A percentile compares a stretch with the other conserved stretches of the same genome.
These are phyloP conservation scores for Cheilosia soror DNA, from an alignment of 2,888 invertebrate genomes.

Conservation along the genomic window DNA sequence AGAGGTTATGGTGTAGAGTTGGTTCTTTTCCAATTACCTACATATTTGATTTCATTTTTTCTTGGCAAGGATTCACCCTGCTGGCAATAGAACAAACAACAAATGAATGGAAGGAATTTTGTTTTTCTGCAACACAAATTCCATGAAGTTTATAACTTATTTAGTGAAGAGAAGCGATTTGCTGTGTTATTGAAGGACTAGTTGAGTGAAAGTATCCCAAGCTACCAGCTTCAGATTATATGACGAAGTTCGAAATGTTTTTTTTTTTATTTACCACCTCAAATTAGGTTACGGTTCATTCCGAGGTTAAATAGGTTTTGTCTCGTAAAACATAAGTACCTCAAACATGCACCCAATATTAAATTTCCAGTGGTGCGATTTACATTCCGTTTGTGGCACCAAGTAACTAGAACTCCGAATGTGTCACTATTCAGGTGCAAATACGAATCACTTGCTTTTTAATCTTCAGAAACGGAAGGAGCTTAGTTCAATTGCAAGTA, in stretches of 20 bases:
- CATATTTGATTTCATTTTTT: conserved; percentile 25
- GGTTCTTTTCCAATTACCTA: conserved; percentile 12
- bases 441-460: too few relatives aligned
- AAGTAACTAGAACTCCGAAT: too few relatives aligned
- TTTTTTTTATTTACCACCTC: too few relatives aligned
- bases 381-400: too few relatives aligned
- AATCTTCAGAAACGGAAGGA: too few relatives aligned
- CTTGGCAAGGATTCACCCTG: conserved; percentile 41
- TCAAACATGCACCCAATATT: too few relatives aligned
- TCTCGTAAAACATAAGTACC: too few relatives aligned
- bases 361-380: too few relatives aligned
- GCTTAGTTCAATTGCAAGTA: too few relatives aligned
- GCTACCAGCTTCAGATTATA: background rate
- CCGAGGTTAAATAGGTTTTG: too few relatives aligned
- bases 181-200: conserved; percentile 4
- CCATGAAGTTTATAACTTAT: conserved; percentile 1
- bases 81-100: conserved; percentile 24
- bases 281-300: too few relatives aligned
- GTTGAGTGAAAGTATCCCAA: background rate
- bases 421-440: too few relatives aligned
- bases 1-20: conserved; percentile 1
- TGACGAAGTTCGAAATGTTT: background rate
- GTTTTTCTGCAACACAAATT: background rate
- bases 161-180: background rate
- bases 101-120: conserved; percentile 4